phyloP scores from a whole-genome alignment of 2,113 vertebrate genomes.

The Talpa occidentalis region DNA sequence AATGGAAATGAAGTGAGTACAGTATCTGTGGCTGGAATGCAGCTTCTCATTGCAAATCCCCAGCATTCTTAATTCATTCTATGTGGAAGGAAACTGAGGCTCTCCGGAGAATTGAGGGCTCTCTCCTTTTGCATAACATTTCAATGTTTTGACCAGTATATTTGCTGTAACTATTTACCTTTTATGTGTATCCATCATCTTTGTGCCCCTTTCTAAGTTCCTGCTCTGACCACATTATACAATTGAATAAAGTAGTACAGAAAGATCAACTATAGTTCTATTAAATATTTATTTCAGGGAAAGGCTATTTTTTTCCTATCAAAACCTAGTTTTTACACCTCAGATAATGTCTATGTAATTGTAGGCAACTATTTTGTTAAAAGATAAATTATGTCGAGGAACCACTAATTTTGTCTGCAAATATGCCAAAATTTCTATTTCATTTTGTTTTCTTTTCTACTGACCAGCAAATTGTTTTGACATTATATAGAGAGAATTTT shows the following conservation, averaged over 20 bases:
- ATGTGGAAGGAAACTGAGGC: background rate
- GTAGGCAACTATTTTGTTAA: background rate
- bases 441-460: background rate
- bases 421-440: background rate
- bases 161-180: background rate
- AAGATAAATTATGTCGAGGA: background rate
- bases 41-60: background rate
- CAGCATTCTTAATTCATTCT: background rate
- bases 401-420: background rate
- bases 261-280: background rate
- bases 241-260: constrained; percentile 4
- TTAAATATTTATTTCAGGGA: background rate
- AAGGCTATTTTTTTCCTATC: background rate
- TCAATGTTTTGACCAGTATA: too few species aligned
- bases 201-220: background rate
- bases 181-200: background rate
- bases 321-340: background rate
- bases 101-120: background rate
- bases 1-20: background rate
- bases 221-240: background rate
- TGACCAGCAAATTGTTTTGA: background rate
- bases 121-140: background rate
- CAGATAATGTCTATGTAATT: background rate
- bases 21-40: background rate
- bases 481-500: background rate